Conservation (phyloP, 1,140 invertebrate species). For the Ridgeia piscesae region DNA sequence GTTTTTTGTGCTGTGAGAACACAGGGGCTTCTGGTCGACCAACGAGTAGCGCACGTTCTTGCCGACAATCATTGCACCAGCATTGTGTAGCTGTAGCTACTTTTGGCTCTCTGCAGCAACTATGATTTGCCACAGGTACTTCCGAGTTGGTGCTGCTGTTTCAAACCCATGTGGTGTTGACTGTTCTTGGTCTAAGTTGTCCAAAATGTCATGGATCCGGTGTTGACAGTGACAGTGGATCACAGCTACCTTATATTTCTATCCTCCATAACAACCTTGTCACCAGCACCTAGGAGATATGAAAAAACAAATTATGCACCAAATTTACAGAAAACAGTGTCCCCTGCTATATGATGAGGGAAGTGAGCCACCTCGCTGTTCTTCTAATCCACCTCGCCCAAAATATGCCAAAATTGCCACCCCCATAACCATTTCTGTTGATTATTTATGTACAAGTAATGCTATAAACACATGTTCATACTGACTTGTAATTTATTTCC, state of each 20-base stretch:
- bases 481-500: no score
- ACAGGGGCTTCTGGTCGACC: slow-evolving; percentile 61
- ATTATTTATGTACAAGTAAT: no score
- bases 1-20: slow-evolving; percentile 61
- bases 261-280: not conserved
- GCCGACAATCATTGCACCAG: slow-evolving; percentile 60
- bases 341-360: no score
- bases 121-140: not conserved
- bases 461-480: no score
- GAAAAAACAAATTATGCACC: not conserved
- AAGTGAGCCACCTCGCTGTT: no score
- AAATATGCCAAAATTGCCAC: no score
- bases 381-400: no score
- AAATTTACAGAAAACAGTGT: no score
- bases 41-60: slow-evolving; percentile 63
- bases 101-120: not conserved
- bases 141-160: not conserved
- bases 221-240: not conserved
- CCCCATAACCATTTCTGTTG: no score
- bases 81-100: not conserved
- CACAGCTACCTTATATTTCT: not conserved
- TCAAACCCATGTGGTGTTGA: not conserved
- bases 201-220: not conserved
- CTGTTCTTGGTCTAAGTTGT: not conserved
- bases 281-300: not conserved